Percentiles rank a stretch among this genome's conserved stretches.
phyloP scores from a whole-genome alignment of 2,888 invertebrate genomes.

The Linnaemya vulpina region DNA sequence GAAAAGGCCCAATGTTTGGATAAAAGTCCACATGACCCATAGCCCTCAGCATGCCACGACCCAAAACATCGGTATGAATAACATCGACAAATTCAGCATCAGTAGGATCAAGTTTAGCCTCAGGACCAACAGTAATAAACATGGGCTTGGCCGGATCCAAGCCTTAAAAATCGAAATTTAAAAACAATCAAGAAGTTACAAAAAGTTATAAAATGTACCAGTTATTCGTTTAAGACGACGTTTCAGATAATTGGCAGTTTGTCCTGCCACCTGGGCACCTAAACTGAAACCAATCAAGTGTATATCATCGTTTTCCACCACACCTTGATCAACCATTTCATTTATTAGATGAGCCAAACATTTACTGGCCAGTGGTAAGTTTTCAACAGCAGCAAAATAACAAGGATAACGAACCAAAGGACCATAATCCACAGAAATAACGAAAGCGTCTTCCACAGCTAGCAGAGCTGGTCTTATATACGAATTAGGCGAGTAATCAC shows the following conservation, averaged over 20 bases:
- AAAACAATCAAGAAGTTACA: background rate
- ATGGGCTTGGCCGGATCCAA: constrained; percentile 88
- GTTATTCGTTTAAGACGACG: constrained; percentile 84
- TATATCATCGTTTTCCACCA: constrained; percentile 83
- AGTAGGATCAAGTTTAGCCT: constrained; percentile 84
- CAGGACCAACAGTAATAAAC: constrained; percentile 84
- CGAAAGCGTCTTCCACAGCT: constrained; percentile 85
- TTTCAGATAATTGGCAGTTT: constrained; percentile 83
- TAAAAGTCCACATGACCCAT: constrained; percentile 85
- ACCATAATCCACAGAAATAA: constrained; percentile 86
- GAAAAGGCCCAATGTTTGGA: constrained; percentile 85
- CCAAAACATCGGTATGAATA: constrained; percentile 86
- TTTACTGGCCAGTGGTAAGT: constrained; percentile 85
- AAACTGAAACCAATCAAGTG: constrained; percentile 87
- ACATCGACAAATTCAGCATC: constrained; percentile 87
- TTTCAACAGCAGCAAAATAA: constrained; percentile 85
- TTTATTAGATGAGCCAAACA: constrained; percentile 86
- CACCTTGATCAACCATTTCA: constrained; percentile 82
- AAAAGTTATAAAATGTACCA: constrained; percentile 80
- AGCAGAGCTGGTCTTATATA: constrained; percentile 86
- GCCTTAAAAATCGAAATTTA: constrained; percentile 79
- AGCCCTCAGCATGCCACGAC: constrained; percentile 84
- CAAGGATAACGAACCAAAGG: constrained; percentile 85
- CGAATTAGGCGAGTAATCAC: constrained; percentile 85
- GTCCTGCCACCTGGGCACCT: constrained; percentile 86